Conservation (phyloP, 1,140 invertebrate genomes). For the Eriosoma lanigerum region DNA sequence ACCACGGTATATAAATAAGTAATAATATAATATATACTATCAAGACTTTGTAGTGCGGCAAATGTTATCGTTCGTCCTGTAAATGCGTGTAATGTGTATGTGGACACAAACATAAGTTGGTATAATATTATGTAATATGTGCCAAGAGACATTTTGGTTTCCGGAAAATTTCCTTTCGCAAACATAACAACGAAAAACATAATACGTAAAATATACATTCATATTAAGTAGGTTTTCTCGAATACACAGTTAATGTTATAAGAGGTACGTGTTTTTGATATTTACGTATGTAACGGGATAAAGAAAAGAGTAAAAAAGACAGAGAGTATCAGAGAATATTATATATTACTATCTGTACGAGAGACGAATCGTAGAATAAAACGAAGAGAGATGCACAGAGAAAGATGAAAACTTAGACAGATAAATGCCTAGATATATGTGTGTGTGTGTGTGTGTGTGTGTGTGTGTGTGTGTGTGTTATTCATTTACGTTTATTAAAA, state of each 20-base stretch:
- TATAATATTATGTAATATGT: no score
- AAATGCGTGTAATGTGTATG: no score
- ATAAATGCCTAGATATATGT: conserved; percentile 12
- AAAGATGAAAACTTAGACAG: conserved; percentile 2
- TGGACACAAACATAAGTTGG: no score
- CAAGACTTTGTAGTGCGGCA: no score
- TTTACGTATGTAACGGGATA: conserved; percentile 4
- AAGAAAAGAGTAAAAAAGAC: neutral
- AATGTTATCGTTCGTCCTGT: no score
- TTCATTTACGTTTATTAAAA: conserved; percentile 44
- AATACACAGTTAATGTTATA: neutral
- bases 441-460: neutral
- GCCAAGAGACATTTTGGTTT: conserved; percentile 34
- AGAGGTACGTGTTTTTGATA: conserved; percentile 47
- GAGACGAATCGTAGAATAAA: neutral
- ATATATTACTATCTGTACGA: no score
- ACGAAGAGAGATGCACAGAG: neutral
- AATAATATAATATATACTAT: no score
- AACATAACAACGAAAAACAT: no score
- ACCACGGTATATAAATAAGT: no score
- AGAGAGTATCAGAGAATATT: neutral
- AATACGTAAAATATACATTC: conserved; percentile 1
- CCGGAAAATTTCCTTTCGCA: conserved; percentile 36
- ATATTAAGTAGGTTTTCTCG: neutral
- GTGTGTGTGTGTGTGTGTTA: neutral